Evolutionary conservation across 2,113 vertebrate species (phyloP).

Genomic region (Prietella phreatophila): DNA sequence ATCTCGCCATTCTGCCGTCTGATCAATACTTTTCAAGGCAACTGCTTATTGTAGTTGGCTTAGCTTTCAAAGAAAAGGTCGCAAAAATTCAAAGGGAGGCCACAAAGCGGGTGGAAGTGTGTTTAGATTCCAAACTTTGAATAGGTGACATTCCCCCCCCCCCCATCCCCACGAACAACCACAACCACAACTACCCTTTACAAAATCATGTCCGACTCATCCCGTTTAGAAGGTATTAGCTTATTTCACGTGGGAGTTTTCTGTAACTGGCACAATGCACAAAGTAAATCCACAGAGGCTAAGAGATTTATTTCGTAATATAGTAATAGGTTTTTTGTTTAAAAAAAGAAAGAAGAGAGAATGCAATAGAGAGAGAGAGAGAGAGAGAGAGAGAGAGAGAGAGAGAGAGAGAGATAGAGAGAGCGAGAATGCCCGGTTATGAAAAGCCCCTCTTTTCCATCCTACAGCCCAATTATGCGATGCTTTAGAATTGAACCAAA

Average conservation of each 20-base stretch:
- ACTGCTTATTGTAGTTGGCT: slow-evolving; percentile 68
- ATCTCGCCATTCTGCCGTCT: slow-evolving; percentile 65
- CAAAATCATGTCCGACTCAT: slow-evolving; percentile 69
- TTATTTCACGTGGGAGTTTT: slow-evolving; percentile 66
- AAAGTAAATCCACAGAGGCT: slow-evolving; percentile 64
- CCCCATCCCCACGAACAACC: slow-evolving; percentile 30
- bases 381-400: slow-evolving; percentile 43
- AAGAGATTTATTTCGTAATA: slow-evolving; percentile 66
- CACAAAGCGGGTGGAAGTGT: slow-evolving; percentile 47
- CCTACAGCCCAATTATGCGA: slow-evolving; percentile 59
- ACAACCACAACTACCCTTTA: slow-evolving; percentile 41
- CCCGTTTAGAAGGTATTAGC: slow-evolving; percentile 67
- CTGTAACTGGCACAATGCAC: slow-evolving; percentile 66
- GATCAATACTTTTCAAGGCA: slow-evolving; percentile 68
- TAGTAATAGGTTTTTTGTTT: slow-evolving; percentile 63
- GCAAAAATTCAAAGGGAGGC: background rate
- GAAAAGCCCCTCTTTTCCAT: slow-evolving; percentile 55
- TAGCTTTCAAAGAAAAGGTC: slow-evolving; percentile 26
- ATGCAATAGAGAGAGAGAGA: slow-evolving; percentile 43
- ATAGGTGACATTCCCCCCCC: slow-evolving; percentile 59
- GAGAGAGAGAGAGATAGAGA: slow-evolving; percentile 43
- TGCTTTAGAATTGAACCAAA: slow-evolving; percentile 68
- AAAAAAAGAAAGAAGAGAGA: background rate
- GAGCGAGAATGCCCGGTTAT: background rate
- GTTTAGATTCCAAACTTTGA: slow-evolving; percentile 71